A percentile compares a stretch with the other conserved stretches of the same genome.
These are phyloP conservation scores for Pycnonotus jocosus DNA, from an alignment of 2,113 vertebrate genomes.

Conservation along the genomic window DNA sequence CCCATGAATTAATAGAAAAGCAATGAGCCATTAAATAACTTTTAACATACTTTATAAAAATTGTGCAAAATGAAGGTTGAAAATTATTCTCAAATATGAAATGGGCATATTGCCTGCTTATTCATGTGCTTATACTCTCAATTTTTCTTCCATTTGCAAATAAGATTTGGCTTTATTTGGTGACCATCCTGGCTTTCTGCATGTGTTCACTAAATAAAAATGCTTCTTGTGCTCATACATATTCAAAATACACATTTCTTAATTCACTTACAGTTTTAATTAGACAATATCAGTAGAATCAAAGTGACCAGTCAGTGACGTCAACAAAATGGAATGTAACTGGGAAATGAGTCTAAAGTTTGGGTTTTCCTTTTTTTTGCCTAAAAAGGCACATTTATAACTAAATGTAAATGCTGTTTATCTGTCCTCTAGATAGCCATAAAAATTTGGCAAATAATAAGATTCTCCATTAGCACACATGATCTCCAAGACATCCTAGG, in stretches of 20 bases:
- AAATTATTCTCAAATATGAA: background rate
- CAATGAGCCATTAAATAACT: background rate
- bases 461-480: background rate
- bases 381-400: background rate
- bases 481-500: background rate
- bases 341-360: background rate
- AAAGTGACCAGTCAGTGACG: background rate
- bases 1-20: background rate
- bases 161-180: constrained; percentile 22
- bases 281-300: background rate
- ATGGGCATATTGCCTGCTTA: background rate
- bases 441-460: background rate
- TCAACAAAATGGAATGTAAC: background rate
- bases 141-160: background rate
- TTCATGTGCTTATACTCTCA: background rate
- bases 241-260: background rate
- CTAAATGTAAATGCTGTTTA: background rate
- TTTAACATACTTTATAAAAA: background rate
- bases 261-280: background rate
- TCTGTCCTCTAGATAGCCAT: background rate
- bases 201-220: constrained; percentile 31
- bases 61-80: constrained; percentile 58
- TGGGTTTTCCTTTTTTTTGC: background rate
- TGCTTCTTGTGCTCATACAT: background rate
- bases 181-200: constrained; percentile 29